These are phyloP conservation scores for Copidosoma floridanum DNA, from an alignment of 1,140 invertebrate genomes.

Conservation along the genomic window DNA sequence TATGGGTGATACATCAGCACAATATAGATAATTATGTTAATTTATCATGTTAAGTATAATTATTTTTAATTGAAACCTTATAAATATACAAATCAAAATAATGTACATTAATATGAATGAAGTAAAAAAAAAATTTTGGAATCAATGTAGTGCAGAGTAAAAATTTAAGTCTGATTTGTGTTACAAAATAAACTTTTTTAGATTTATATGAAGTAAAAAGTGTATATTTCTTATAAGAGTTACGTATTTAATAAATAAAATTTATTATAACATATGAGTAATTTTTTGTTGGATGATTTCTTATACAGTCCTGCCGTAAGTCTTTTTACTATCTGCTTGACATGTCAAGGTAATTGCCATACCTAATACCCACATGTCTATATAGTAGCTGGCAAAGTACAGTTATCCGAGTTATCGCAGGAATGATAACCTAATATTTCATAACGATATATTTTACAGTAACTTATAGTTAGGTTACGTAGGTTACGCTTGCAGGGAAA, in stretches of 20 bases:
- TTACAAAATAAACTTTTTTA: slow-evolving; percentile 24
- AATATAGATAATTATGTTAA: not conserved
- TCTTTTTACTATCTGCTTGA: not conserved
- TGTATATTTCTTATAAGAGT: slow-evolving; percentile 49
- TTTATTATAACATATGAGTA: not conserved
- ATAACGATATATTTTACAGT: too few relatives aligned
- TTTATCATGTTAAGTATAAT: not conserved
- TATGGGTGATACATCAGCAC: too few relatives aligned
- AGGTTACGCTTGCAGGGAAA: too few relatives aligned
- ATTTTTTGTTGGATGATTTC: not conserved
- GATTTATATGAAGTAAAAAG: slow-evolving; percentile 37
- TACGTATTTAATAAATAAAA: slow-evolving; percentile 29
- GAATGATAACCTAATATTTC: too few relatives aligned
- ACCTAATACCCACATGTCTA: too few relatives aligned
- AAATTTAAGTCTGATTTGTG: not conserved
- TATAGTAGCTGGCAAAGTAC: too few relatives aligned
- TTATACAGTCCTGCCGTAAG: not conserved
- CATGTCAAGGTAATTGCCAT: too few relatives aligned
- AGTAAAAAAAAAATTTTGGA: not conserved
- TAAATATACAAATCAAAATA: too few relatives aligned
- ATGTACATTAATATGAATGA: slow-evolving; percentile 4
- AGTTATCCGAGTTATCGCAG: too few relatives aligned
- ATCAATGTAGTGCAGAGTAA: not conserved
- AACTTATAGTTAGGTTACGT: too few relatives aligned
- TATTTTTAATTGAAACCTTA: too few relatives aligned